Evolutionary conservation across 2,888 invertebrate genomes (phyloP), one percentile per base, ranked within the genome.

Genomic region (Tetramorium bicarinatum): DNA sequence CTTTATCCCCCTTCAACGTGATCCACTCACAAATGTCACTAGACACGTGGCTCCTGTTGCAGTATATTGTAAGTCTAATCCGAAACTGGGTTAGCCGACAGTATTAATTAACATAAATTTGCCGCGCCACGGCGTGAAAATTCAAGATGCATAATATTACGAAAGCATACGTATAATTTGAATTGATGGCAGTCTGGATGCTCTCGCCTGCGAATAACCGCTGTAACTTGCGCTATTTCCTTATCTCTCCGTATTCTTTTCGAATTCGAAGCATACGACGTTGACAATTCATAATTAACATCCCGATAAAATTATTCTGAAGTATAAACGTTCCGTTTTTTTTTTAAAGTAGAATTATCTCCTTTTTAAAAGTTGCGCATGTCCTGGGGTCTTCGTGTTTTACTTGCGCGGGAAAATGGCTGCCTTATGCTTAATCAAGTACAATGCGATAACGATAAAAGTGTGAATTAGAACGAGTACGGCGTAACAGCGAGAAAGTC

Each of bases 61-160:
- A 56, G 54, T 44, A 71, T 44, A 44, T 56, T 15, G 77, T 29
- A 29, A 41, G 15, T 77, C 47, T 69, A 69, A 41, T 41, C 72
- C 77, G 54, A 69, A 67, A 69, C 41, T 56, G 29, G 54, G 72
- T 77, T 77, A 71, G 72, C 72, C 54, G 71, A 77, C 77, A 56
- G 77, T 44, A 56, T 71, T 71, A 71, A 77, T 77, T 77, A 77
- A 34, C 77, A 77, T 77, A 77, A 77, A 71, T 71, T 72, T 71
- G 29, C 72, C 0, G 54, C 18, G 15, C 44, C 25, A 29, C n/a
- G 21, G 41, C 29, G 71, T 56, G 77, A 77, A 77, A 77, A 77
- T 56, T 44, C 44, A 56, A 44, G 54, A 71, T 41, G 29, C 72
- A 52, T 54, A 69, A 77, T 67, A 52, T 66, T 41, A 29, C 71